Evolutionary conservation across 2,113 vertebrate species (phyloP), one percentile per base, ranked within the genome.

Genomic region (Gymnogyps californianus): DNA sequence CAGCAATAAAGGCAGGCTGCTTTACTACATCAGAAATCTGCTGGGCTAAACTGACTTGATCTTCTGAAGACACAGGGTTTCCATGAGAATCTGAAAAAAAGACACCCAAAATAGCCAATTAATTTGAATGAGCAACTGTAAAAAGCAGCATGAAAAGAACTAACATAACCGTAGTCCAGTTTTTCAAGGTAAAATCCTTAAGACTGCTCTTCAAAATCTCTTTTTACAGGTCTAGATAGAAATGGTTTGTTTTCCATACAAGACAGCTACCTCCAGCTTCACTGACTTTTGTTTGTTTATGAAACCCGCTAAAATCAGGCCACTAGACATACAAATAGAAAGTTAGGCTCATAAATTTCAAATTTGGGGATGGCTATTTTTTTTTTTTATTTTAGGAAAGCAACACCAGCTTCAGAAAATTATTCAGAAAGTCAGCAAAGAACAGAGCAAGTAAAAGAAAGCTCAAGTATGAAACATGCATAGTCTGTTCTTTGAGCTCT

Each of bases 21-120:
- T 99, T 99, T 58, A 99, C 99, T 49, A 99, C 99, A 3, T 99
- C 99, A 0, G 99, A 99, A 94, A 99, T 99, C 98, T 99, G 99
- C 98, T 99, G 99, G 57, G 99, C 99, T 31, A 99, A 98, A 26
- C 99, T 99, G 93, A 99, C 99, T 91, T 99, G 98, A 46, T 98
- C 97, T 90, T 98, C 97, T 46, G 98, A 98, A 34, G 98, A 98
- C 18, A 99, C 98, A 1, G 99, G 99, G 44, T 99, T 99, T 58
- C 99, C 99, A 10, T 98, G 98, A 12, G 99, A 98, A 98, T 99
- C 99, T 99, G 95, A 81, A 91, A 92, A 32, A 67, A 95, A 65
- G 38, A 28, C 66, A 89, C 2, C 29, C 44, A 1, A 51, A 91
- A 72, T 3, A 32, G 71, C 9, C 25, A 49, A 51, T 97, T 92